Percentiles rank a stretch among this genome's conserved stretches.
These are phyloP conservation scores for Lasioglossum pauxillum DNA, from an alignment of 2,888 invertebrate genomes.

Conservation along the genomic window DNA sequence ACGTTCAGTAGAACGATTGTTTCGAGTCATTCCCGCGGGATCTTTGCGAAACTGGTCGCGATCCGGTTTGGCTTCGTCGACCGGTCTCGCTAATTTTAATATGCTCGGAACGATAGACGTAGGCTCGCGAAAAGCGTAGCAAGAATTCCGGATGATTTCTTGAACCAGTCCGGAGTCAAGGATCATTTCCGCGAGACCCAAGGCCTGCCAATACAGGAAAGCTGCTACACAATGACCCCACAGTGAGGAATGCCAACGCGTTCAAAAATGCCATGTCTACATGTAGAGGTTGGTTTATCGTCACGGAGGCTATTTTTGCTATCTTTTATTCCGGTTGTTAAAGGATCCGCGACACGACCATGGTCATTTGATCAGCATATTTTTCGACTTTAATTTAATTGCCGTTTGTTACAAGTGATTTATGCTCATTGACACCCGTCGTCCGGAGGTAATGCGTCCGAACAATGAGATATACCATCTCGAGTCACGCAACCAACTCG, in stretches of 20 bases:
- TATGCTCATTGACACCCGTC: neutral
- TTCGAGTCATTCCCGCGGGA: neutral
- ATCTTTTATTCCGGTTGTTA: neutral
- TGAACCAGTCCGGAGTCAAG: slow-evolving; percentile 45
- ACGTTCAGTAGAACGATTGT: neutral
- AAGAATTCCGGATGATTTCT: neutral
- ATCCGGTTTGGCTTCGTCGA: neutral
- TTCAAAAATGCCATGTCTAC: neutral
- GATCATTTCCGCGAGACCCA: slow-evolving; percentile 23
- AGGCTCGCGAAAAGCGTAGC: neutral
- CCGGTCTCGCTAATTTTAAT: neutral
- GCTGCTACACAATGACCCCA: neutral
- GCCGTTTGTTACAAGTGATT: neutral
- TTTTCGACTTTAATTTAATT: slow-evolving; percentile 13
- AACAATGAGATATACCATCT: neutral
- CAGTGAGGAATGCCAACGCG: neutral
- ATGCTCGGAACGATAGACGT: neutral
- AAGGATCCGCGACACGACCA: neutral
- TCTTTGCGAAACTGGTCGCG: neutral
- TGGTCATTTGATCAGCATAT: neutral
- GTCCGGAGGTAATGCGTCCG: neutral
- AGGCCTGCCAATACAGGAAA: slow-evolving; percentile 36
- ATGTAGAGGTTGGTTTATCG: neutral
- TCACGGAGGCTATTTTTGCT: neutral
- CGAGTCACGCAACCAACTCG: neutral